phyloP scores from a whole-genome alignment of 1,140 invertebrate species.

The Leptopilina boulardi region DNA sequence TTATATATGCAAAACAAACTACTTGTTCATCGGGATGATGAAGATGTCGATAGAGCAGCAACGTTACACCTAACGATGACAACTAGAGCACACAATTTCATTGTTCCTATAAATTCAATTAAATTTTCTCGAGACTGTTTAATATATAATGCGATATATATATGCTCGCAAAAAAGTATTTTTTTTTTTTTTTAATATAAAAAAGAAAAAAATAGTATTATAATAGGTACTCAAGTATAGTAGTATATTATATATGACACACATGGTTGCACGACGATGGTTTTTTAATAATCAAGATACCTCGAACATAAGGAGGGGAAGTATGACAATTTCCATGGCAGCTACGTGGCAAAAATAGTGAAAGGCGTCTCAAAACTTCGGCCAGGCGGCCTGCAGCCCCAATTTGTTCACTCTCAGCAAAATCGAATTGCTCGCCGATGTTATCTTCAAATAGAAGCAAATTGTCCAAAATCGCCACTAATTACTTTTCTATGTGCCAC shows the following conservation, averaged over 20 bases:
- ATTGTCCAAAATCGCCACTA: slow-evolving; percentile 67
- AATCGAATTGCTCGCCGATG: slow-evolving; percentile 76
- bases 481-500: slow-evolving; percentile 3
- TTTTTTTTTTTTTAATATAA: no score
- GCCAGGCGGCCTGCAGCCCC: slow-evolving; percentile 77
- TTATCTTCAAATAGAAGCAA: slow-evolving; percentile 78
- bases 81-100: slow-evolving; percentile 16
- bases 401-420: slow-evolving; percentile 75
- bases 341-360: slow-evolving; percentile 82
- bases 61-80: slow-evolving; percentile 10
- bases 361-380: slow-evolving; percentile 79
- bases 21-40: slow-evolving; percentile 23
- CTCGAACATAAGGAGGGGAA: slow-evolving; percentile 83
- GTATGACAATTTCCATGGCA: slow-evolving; percentile 83
- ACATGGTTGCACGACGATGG: slow-evolving; percentile 73
- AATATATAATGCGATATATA: no score
- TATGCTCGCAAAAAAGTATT: background rate
- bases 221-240: slow-evolving; percentile 41
- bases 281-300: slow-evolving; percentile 76
- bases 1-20: background rate
- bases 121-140: background rate
- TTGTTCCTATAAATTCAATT: slow-evolving; percentile 23
- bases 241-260: slow-evolving; percentile 67
- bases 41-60: slow-evolving; percentile 13
- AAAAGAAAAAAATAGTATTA: background rate